Percentiles rank a stretch among this genome's conserved stretches.
phyloP scores from a whole-genome alignment of 2,797 vertebrate genomes.

The Hydrophis major region DNA sequence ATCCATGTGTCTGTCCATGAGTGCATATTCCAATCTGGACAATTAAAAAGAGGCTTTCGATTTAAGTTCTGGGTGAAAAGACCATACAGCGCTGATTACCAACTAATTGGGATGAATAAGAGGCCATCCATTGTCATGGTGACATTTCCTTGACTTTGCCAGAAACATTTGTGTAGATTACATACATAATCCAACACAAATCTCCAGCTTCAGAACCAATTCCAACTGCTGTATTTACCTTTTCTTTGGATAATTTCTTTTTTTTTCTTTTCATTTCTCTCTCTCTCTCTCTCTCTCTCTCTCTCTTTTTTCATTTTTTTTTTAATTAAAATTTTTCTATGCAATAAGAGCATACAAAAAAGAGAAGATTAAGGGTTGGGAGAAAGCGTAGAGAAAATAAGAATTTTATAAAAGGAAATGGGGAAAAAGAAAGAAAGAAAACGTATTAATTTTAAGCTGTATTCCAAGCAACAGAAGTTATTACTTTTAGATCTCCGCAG shows the following conservation, averaged over 20 bases:
- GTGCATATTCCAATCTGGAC: neutral
- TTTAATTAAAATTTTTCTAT: neutral
- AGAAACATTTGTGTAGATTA: neutral
- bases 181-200: neutral
- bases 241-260: neutral
- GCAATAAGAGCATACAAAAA: neutral
- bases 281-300: neutral
- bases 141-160: neutral
- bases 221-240: neutral
- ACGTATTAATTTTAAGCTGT: neutral
- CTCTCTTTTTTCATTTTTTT: neutral
- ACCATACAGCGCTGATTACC: neutral
- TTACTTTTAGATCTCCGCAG: neutral
- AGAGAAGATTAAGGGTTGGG: neutral
- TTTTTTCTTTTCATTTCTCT: neutral
- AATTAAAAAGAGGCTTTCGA: neutral
- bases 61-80: neutral
- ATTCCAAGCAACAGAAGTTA: neutral
- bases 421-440: neutral
- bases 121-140: neutral
- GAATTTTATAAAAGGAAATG: neutral
- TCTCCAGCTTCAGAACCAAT: neutral
- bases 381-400: neutral
- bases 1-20: neutral
- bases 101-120: neutral